Evolutionary conservation across 2,797 vertebrate genomes (phyloP), one percentile per base, ranked within the genome.

Genomic region (Parauchenoglanis ngamensis): DNA sequence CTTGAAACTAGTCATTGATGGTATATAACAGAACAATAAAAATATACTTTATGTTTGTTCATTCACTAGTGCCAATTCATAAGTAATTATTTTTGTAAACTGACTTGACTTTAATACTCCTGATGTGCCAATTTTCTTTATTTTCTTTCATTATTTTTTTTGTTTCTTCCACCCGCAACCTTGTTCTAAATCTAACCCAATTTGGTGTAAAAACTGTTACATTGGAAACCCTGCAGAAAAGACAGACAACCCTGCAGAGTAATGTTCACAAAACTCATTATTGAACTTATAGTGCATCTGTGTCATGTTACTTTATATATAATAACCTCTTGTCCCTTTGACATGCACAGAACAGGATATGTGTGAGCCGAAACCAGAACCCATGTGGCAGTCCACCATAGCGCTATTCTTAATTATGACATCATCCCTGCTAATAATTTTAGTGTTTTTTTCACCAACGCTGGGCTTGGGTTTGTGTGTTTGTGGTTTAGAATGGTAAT

Each of bases 371-470:
- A 88, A 91, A 86, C 82, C 75, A 82, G 83, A 81, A 61, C 31
- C 79, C 67, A 65, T 49, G 57, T 88, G 89, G 83, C 81, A 87
- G 84, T 83, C 84, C 75, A 88, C 72, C 77, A 52, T 28, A n/a
- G 40, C 12, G 15, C 87, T 89, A 89, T 91, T 89, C 80, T 91
- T 88, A 81, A 17, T 15, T 63, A 90, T 89, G 87, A 87, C 82
- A 75, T 88, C 82, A 5, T 76, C 73, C 61, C 46, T 65, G 46
- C 68, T 70, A 83, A 83, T 90, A 81, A 89, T 84, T 88, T 87
- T 23, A 17, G 78, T 40, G 40, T 88, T 87, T 88, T 86, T 65
- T 72, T 80, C 23, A 52, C 40, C 57, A 44, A 79, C n/a, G 46
- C 70, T 23, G 21, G 49, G 78, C 65, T 85, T 40, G 40, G 40